phyloP scores from a whole-genome alignment of 2,888 invertebrate species.

The Diogma glabrata region DNA sequence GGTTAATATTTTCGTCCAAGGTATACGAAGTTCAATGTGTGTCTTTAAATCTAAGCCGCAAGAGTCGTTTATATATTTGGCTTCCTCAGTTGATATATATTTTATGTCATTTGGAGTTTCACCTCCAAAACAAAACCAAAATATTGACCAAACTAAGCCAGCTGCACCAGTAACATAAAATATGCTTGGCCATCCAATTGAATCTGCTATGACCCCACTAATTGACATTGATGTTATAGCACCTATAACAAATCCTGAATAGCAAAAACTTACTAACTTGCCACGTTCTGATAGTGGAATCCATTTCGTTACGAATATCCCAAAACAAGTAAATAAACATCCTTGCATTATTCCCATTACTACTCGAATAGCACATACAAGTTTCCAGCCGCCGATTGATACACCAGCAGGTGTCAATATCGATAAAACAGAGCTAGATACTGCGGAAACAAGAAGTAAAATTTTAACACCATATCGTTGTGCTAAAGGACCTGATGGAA shows the following conservation, averaged over 20 bases:
- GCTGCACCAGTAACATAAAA: constrained; percentile 56
- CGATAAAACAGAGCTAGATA: constrained; percentile 51
- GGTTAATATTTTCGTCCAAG: constrained; percentile 50
- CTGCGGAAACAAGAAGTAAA: constrained; percentile 43
- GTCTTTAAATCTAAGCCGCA: not conserved
- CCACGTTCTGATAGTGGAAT: constrained; percentile 52
- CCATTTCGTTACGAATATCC: constrained; percentile 53
- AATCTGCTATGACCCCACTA: constrained; percentile 52
- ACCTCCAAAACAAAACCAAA: constrained; percentile 47
- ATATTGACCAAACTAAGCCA: constrained; percentile 44
- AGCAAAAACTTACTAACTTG: constrained; percentile 49
- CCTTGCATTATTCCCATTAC: constrained; percentile 53
- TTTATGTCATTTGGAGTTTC: constrained; percentile 46
- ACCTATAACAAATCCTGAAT: constrained; percentile 60
- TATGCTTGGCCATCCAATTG: constrained; percentile 57
- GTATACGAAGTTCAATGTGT: constrained; percentile 24
- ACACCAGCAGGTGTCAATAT: constrained; percentile 59
- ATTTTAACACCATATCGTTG: constrained; percentile 58
- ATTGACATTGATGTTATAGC: constrained; percentile 56
- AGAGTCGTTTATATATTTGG: constrained; percentile 44
- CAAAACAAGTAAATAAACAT: constrained; percentile 47
- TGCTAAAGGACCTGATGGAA: constrained; percentile 59
- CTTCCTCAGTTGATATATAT: constrained; percentile 47
- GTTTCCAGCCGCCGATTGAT: constrained; percentile 45
- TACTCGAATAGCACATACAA: constrained; percentile 41